Base-by-base conservation (phyloP, 2,797 vertebrate species). In the Sparidentex hasta region DNA sequence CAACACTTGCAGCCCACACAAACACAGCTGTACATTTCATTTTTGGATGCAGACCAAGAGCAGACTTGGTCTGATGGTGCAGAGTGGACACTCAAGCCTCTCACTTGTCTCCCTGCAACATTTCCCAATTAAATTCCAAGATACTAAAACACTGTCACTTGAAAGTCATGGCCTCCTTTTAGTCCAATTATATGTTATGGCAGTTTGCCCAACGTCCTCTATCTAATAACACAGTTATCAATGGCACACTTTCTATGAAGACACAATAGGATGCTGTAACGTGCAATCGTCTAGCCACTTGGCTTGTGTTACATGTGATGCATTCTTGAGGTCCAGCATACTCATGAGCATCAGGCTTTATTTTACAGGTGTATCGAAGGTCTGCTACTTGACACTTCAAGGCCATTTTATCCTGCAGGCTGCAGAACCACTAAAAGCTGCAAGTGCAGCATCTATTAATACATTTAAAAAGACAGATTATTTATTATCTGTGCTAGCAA, bases 81-180 rank as follows among this genome's bases (percentile, higher is more conserved):
- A 0, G 29, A 55, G 47, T 61, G 73, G 61, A 47, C 38, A 4
- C 25, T 58, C 54, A 56, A 48, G 50, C 64, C 70, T 74, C 75
- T 78, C 61, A 46, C 61, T 80, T 75, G 48, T 57, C 51, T 75
- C 70, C 16, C 27, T 50, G 47, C 55, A 86, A 50, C 76, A 46
- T 82, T 83, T 72, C 56, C 50, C 71, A 66, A 27, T 87, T 82
- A 81, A 78, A 72, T 65, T 72, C 52, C 47, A 41, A 23, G 67
- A 47, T 21, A 46, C 38, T 82, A 48, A 76, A 82, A 77, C 44
- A 3, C 76, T 81, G 77, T 79, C 77, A 57, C 64, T 78, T 84
- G 54, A 89, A 87, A 85, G 87, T 86, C 87, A 82, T 23, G 0
- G 33, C 21, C 64, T 58, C 69, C 41, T 54, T 71, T 82, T 66